Evolutionary conservation across 2,888 invertebrate species (phyloP).

Genomic region (Hyposoter dolosus): DNA sequence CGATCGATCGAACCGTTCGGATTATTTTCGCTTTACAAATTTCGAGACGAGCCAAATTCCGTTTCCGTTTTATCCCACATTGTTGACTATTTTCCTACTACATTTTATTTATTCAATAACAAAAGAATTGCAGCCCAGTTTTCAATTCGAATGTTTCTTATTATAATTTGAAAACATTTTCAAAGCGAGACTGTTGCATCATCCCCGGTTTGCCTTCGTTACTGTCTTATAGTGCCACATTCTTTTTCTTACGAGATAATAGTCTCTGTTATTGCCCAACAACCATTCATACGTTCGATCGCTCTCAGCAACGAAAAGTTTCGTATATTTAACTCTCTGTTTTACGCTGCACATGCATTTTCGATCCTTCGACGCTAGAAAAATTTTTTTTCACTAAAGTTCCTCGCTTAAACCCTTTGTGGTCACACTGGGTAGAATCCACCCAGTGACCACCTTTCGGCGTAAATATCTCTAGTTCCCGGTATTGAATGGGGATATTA

Average conservation of each 20-base stretch:
- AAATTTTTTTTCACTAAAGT: not conserved
- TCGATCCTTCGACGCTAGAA: not conserved
- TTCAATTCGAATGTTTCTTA: not conserved
- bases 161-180: not conserved
- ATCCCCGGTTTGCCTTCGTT: conserved; percentile 41
- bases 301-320: conserved; percentile 20
- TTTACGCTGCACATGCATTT: not conserved
- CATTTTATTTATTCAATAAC: not conserved
- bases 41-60: not conserved
- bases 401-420: too few relatives aligned
- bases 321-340: not conserved
- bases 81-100: not conserved
- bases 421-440: too few relatives aligned
- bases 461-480: too few relatives aligned
- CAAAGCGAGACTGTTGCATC: conserved; percentile 51
- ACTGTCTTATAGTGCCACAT: conserved; percentile 7
- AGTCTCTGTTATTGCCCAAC: conserved; percentile 34
- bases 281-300: conserved; percentile 13
- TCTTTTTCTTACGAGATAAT: conserved; percentile 39
- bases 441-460: too few relatives aligned
- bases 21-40: not conserved
- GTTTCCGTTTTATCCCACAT: not conserved
- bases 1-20: too few relatives aligned
- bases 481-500: too few relatives aligned
- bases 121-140: not conserved